Conservation (phyloP, 2,797 vertebrate species). For the Malurus leucopterus region DNA sequence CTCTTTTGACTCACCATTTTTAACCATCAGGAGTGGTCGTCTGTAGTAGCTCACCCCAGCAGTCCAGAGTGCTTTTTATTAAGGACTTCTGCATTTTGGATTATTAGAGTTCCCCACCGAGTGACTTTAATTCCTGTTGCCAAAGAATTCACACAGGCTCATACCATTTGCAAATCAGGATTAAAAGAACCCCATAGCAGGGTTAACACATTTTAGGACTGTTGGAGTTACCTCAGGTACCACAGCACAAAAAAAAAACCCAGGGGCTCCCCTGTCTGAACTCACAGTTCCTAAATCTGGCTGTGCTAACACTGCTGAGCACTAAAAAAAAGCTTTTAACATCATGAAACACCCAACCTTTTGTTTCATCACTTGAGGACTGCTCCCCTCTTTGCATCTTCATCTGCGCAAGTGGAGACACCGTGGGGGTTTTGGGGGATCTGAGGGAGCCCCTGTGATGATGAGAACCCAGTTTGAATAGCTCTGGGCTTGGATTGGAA, state of each 20-base stretch:
- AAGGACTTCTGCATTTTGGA: slow-evolving; percentile 31
- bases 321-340: slow-evolving; percentile 16
- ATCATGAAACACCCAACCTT: background rate
- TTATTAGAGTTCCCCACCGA: slow-evolving; percentile 40
- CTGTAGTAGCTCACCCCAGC: slow-evolving; percentile 48
- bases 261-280: background rate
- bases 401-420: background rate
- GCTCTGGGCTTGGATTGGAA: background rate
- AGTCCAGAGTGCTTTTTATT: slow-evolving; percentile 45
- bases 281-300: background rate
- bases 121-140: slow-evolving; percentile 2
- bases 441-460: background rate
- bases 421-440: background rate
- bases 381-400: background rate
- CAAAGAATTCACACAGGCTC: background rate
- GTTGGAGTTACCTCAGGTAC: background rate
- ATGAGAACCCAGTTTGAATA: background rate
- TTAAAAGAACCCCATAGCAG: background rate
- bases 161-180: background rate
- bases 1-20: background rate
- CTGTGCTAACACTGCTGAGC: background rate
- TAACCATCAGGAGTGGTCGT: background rate
- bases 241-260: background rate
- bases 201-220: background rate
- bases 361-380: background rate